These are phyloP conservation scores for Eulemur coronatus DNA, from an alignment of 2,797 vertebrate species.

Conservation along the genomic window DNA sequence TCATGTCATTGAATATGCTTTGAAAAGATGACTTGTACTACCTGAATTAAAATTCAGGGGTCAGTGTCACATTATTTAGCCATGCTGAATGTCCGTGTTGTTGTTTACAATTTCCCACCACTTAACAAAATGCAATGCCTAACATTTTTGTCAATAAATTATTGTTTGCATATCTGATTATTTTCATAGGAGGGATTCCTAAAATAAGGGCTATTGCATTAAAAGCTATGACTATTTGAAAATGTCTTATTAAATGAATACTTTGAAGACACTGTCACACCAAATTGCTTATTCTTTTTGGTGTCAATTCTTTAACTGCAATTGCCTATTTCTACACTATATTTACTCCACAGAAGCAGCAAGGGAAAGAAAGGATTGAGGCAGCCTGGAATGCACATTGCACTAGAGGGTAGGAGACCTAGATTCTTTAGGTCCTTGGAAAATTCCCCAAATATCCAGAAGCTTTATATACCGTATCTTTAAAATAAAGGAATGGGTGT, in stretches of 20 bases:
- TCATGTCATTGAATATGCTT: neutral
- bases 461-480: neutral
- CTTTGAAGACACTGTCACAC: neutral
- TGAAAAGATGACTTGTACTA: neutral
- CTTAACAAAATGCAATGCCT: neutral
- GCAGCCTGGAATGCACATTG: neutral
- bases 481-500: neutral
- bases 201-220: neutral
- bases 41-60: neutral
- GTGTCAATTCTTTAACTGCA: neutral
- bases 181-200: neutral
- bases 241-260: neutral
- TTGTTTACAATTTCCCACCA: neutral
- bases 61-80: neutral
- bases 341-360: neutral
- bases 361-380: neutral
- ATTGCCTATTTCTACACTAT: neutral
- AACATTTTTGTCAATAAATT: neutral
- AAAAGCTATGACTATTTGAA: slow-evolving; percentile 1
- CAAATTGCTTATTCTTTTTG: neutral
- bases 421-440: neutral
- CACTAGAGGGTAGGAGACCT: neutral
- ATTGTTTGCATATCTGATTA: neutral
- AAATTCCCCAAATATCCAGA: neutral
- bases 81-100: neutral